Conservation (phyloP, 2,113 vertebrate genomes). For the Macrotis lagotis region DNA sequence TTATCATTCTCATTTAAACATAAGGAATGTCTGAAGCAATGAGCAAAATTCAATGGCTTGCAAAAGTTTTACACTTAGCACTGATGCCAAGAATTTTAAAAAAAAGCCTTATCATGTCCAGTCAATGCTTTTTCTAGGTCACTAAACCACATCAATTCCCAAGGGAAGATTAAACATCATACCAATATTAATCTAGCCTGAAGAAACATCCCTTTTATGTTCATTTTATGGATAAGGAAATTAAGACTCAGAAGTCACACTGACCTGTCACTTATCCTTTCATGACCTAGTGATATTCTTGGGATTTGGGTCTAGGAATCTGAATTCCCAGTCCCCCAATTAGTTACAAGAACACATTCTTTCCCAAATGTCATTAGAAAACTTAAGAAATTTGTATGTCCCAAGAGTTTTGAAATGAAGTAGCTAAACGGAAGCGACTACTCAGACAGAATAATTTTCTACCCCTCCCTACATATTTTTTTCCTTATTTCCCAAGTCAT, state of each 20-base stretch:
- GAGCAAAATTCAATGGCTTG: slow-evolving; percentile 47
- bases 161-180: neutral
- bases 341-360: slow-evolving; percentile 1
- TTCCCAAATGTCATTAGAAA: slow-evolving; percentile 37
- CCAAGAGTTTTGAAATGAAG: slow-evolving; percentile 40
- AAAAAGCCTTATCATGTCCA: slow-evolving; percentile 49
- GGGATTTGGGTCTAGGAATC: slow-evolving; percentile 8
- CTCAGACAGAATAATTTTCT: neutral
- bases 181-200: neutral
- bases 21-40: neutral
- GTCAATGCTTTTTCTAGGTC: slow-evolving; percentile 60
- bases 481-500: slow-evolving; percentile 48
- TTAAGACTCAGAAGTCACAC: neutral
- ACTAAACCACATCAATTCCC: slow-evolving; percentile 70
- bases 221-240: slow-evolving; percentile 36
- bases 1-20: slow-evolving; percentile 38
- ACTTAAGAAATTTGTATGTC: slow-evolving; percentile 27
- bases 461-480: slow-evolving; percentile 21
- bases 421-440: slow-evolving; percentile 54
- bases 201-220: slow-evolving; percentile 10
- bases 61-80: slow-evolving; percentile 63
- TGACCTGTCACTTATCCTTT: slow-evolving; percentile 23
- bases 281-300: neutral
- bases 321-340: slow-evolving; percentile 29
- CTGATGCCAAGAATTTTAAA: slow-evolving; percentile 58